Evolutionary conservation across 1,140 invertebrate species (phyloP), one percentile per base, ranked within the genome.

Genomic region (Holcopasites calliopsidis): DNA sequence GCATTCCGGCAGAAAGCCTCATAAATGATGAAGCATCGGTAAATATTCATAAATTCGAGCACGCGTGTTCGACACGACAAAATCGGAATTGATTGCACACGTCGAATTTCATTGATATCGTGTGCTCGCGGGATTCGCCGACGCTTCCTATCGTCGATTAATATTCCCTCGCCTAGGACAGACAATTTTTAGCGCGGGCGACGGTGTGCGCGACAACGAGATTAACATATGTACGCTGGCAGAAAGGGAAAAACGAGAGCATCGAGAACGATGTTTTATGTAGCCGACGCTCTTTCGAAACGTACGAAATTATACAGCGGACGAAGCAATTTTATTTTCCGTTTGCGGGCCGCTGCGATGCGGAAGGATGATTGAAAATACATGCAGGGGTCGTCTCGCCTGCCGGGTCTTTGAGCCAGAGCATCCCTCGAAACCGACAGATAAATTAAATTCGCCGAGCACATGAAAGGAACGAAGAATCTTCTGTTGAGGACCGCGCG

Each of bases 261-360:
- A 58, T 69, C 40, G 54, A n/a, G n/a, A 60, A 60, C 4, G 65
- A 76, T 76, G 54, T 76, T 76, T 76, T 76, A 76, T 60, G 73
- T 50, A 69, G 35, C 13, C 42, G 42, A 38, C 33, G 31, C 52
- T 33, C 28, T 16, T 58, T 47, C 44, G 16, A 47, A 1, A 2
- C 18, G n/a, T 8, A 21, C 26, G 38, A 35, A 68, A 75, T 75
- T 69, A 75, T 75, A 52, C 65, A 50, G 38, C n/a, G 60, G 42
- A 23, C 65, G 42, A n/a, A 31, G 52, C 54, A 55, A 74, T 66
- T 74, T 74, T 66, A 66, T 64, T 44, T 66, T 6, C 71, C 38
- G 50, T 66, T 40, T 38, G 71, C 38, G 21, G 33, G 6, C 40
- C 23, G 38, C 26, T 60, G 28, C 57, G 18, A 62, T 7, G 13